Conservation (phyloP, 2,888 invertebrate species). For the Eupeodes luniger region DNA sequence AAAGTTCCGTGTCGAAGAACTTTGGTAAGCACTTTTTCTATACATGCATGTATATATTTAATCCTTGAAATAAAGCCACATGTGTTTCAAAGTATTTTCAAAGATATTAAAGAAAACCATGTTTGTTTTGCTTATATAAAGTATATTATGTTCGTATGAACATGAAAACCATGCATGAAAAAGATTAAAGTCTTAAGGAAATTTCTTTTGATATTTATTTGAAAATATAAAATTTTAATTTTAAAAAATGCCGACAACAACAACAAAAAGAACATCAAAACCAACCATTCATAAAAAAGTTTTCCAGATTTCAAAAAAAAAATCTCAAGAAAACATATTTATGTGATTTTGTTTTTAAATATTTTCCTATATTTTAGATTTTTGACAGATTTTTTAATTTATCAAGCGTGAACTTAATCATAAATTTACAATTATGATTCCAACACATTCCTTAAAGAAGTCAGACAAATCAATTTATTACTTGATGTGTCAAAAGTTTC, state of each 20-base stretch:
- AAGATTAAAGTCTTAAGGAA: not conserved
- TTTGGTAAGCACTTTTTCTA: constrained; percentile 25
- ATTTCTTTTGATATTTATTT: not conserved
- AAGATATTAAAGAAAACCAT: constrained; percentile 14
- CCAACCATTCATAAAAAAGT: not conserved
- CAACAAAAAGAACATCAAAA: not conserved
- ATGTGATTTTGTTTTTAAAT: no score
- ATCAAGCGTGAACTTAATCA: not conserved
- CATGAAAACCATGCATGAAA: not conserved
- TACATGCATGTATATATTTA: not conserved
- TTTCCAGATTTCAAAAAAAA: not conserved
- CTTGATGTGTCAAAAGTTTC: not conserved
- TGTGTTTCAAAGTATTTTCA: constrained; percentile 28
- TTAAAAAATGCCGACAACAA: not conserved
- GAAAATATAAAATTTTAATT: not conserved
- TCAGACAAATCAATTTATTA: not conserved
- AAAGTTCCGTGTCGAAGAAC: constrained; percentile 1
- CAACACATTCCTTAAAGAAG: not conserved
- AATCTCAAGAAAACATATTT: no score
- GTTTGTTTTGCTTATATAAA: not conserved
- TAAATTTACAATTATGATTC: not conserved
- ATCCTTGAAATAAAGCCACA: constrained; percentile 24
- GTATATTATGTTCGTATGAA: not conserved
- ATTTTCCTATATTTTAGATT: not conserved
- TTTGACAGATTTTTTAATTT: not conserved